Base-by-base conservation (phyloP, 2,888 invertebrate species). In the Chrysolina haemoptera region DNA sequence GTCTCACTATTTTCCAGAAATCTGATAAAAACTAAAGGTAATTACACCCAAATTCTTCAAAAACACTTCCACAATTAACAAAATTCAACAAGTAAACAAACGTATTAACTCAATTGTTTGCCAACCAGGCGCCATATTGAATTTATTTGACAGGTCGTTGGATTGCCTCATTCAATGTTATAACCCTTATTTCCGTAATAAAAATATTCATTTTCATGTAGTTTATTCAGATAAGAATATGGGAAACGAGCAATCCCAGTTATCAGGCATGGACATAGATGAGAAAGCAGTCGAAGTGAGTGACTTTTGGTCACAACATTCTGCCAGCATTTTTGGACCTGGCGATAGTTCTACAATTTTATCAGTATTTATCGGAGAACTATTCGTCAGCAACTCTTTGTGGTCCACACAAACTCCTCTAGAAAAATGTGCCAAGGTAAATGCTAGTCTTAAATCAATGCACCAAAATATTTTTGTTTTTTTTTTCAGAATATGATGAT, bases 401-500 rank as follows among this genome's bases (percentile, higher is more conserved):
- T 93, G 93, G 93, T 86, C 90, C 0, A 85, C 89, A 16, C 90
- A 91, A 77, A 92, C 93, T 9, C 94, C 95, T 1, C 88, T 95
- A 81, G 94, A 95, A 84, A 92, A 93, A 86, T 92, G 92, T 82
- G 93, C 94, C 16, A 95, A 95, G 89, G 95, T 95, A 87, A 40
- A 18, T 53, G 20, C 5, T 12, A 55, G 14, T 20, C 35, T 27
- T 14, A 10, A 9, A 5, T 1, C 12, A 27, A 66, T 67, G n/a
- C 16, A 20, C 14, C 4, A n/a, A 41, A 72, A 1, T 46, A n/a
- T n/a, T n/a, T 14, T 18, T 11, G 41, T 66, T 46, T 22, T 65
- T 70, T 73, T 73, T 90, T 91, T 70, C 87, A 97, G 96, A 95
- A 95, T 89, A 90, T 96, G 74, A 93, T 94, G 90, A 92, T 95